Evolutionary conservation across 2,797 vertebrate species (phyloP).

Genomic region (Poeciliopsis gracilis): DNA sequence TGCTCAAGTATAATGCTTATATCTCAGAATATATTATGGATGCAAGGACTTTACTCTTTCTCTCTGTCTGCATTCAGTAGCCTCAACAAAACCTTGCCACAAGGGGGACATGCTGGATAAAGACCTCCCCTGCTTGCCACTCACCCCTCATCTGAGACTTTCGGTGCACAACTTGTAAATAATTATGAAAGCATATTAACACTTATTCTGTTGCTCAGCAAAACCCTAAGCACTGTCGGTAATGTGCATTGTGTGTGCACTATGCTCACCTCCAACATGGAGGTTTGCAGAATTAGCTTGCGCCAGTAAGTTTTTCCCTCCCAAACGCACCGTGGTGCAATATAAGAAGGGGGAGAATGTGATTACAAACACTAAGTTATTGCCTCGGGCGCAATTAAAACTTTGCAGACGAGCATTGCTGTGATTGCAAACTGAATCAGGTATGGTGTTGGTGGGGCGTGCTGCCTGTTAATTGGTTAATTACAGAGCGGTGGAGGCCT

Average conservation of each 20-base stretch:
- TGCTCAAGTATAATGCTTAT: slow-evolving; percentile 63
- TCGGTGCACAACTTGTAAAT: slow-evolving; percentile 92
- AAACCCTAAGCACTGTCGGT: slow-evolving; percentile 86
- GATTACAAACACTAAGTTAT: slow-evolving; percentile 99
- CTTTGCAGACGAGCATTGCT: slow-evolving; percentile 94
- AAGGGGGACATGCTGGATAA: slow-evolving; percentile 54
- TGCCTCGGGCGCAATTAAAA: slow-evolving; percentile 97
- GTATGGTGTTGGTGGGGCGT: slow-evolving; percentile 87
- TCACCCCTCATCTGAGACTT: slow-evolving; percentile 84
- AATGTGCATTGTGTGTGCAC: slow-evolving; percentile 88
- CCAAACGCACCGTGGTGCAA: slow-evolving; percentile 84
- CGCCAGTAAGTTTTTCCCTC: slow-evolving; percentile 88
- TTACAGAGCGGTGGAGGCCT: slow-evolving; percentile 85
- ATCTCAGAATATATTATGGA: slow-evolving; percentile 66
- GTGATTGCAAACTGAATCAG: slow-evolving; percentile 95
- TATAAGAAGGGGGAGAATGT: slow-evolving; percentile 92
- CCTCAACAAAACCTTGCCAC: slow-evolving; percentile 47
- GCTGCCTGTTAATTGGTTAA: slow-evolving; percentile 97
- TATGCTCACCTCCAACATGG: slow-evolving; percentile 88
- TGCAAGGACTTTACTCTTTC: slow-evolving; percentile 42
- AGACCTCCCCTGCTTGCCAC: slow-evolving; percentile 64
- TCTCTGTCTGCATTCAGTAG: slow-evolving; percentile 49
- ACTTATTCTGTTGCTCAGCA: slow-evolving; percentile 91
- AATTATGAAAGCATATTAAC: slow-evolving; percentile 93
- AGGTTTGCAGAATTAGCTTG: slow-evolving; percentile 92